Base-by-base conservation (phyloP, 2,888 invertebrate genomes). In the Yponomeuta evonymella region DNA sequence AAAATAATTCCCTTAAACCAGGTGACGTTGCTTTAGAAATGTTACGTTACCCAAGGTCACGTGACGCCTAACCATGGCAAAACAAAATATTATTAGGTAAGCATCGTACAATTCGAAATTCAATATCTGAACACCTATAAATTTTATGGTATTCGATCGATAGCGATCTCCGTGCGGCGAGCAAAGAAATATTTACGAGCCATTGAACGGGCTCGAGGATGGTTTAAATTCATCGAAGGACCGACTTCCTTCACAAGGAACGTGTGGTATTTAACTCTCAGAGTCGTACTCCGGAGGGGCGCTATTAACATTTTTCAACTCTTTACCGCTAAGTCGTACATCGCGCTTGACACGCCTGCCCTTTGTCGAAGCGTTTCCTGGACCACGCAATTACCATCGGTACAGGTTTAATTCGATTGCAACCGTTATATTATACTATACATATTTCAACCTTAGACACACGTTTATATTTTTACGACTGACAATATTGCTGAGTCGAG, bases 141-240 rank as follows among this genome's bases (percentile, higher is more conserved):
- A 88, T 83, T 86, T 83, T 87, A 87, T 86, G 81, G 80, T 82
- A 82, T 80, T 83, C 80, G 83, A 83, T 83, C 80, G 83, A 83
- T 82, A 82, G 74, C 79, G 79, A 78, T 79, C 81, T 87, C 86
- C 83, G 51, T 83, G 79, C 76, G 79, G 76, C 74, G 78, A 79
- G 80, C 51, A 83, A 86, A 84, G 83, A 85, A 85, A 82, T 86
- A 81, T 83, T 82, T 69, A 75, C 80, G 78, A 83, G 81, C 76
- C 81, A 79, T 83, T 82, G 80, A 80, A 84, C 80, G 48, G 77
- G 76, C 75, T 58, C 75, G 80, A 76, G 78, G 79, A 83, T 83
- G 82, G 78, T 82, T 86, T 80, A 80, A 83, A 86, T 89, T 88
- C 84, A 85, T 74, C 79, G 83, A 85, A 87, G 83, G 79, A 81